These are phyloP conservation scores for Trachurus trachurus DNA, from an alignment of 2,797 vertebrate species.

Conservation along the genomic window DNA sequence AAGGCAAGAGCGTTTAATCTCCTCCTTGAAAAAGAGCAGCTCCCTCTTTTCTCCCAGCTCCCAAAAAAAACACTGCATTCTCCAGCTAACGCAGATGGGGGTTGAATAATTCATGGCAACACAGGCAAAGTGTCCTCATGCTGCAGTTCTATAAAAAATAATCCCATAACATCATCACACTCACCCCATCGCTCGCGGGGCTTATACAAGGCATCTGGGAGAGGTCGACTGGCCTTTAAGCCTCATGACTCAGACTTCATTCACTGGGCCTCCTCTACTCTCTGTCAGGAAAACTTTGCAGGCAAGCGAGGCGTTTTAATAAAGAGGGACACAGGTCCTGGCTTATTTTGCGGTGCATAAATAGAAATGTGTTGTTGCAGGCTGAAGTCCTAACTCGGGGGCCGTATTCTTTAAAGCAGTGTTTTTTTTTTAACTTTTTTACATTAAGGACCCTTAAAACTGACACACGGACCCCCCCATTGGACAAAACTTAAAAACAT, in stretches of 20 bases:
- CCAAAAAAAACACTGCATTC: constrained; percentile 66
- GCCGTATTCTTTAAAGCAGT: too few relatives aligned
- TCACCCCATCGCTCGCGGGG: constrained; percentile 63
- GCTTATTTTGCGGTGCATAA: constrained; percentile 20
- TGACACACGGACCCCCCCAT: too few relatives aligned
- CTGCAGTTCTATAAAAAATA: constrained; percentile 81
- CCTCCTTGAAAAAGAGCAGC: constrained; percentile 51
- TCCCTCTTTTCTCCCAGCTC: constrained; percentile 38
- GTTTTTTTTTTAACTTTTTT: too few relatives aligned
- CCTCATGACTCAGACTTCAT: constrained; percentile 73
- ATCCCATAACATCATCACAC: constrained; percentile 82
- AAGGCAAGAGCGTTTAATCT: constrained; percentile 72
- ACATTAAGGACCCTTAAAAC: too few relatives aligned
- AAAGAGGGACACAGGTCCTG: constrained; percentile 15
- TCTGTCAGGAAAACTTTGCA: constrained; percentile 44
- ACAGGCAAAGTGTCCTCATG: constrained; percentile 76
- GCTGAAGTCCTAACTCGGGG: neutral
- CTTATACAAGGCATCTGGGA: constrained; percentile 77
- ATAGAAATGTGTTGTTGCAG: constrained; percentile 14
- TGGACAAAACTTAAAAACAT: too few relatives aligned
- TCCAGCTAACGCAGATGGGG: constrained; percentile 70
- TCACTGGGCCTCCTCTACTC: constrained; percentile 48
- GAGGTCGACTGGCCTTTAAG: constrained; percentile 66
- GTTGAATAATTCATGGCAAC: constrained; percentile 82
- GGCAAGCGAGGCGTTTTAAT: constrained; percentile 38